Percentiles rank a stretch among this genome's conserved stretches.
Evolutionary conservation across 2,888 invertebrate genomes (phyloP).

Genomic region (Sarcophaga variegata): DNA sequence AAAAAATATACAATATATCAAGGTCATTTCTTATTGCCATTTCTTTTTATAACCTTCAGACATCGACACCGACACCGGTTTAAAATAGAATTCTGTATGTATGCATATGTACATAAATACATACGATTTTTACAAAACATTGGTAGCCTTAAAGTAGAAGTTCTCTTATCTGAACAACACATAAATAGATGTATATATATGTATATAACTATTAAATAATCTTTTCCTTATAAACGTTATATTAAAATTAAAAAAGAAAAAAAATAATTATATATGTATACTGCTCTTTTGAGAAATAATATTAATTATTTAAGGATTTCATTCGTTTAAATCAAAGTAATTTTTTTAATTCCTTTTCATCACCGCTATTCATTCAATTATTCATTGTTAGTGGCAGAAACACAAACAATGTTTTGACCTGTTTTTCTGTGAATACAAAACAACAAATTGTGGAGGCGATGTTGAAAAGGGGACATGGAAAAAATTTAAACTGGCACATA

Average conservation of each 20-base stretch:
- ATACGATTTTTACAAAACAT: background rate
- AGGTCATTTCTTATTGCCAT: conserved; percentile 17
- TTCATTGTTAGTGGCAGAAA: background rate
- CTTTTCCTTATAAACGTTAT: background rate
- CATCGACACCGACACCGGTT: conserved; percentile 2
- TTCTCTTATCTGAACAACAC: too few relatives aligned
- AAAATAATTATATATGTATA: too few relatives aligned
- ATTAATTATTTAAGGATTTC: background rate
- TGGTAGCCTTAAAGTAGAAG: too few relatives aligned
- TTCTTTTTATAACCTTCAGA: conserved; percentile 10
- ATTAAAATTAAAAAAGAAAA: too few relatives aligned
- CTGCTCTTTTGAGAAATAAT: background rate
- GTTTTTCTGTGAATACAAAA: conserved; percentile 28
- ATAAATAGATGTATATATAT: too few relatives aligned
- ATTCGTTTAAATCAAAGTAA: background rate
- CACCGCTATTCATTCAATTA: background rate
- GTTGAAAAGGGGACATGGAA: conserved; percentile 9
- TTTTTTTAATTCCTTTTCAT: background rate
- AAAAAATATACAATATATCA: conserved; percentile 1
- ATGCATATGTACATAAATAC: background rate
- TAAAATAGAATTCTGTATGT: conserved; percentile 23
- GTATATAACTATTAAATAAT: background rate
- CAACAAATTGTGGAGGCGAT: conserved; percentile 10
- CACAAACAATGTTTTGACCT: conserved; percentile 9
- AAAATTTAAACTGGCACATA: conserved; percentile 3